Conservation (phyloP, 2,113 vertebrate genomes). For the Ceratotherium simum region DNA sequence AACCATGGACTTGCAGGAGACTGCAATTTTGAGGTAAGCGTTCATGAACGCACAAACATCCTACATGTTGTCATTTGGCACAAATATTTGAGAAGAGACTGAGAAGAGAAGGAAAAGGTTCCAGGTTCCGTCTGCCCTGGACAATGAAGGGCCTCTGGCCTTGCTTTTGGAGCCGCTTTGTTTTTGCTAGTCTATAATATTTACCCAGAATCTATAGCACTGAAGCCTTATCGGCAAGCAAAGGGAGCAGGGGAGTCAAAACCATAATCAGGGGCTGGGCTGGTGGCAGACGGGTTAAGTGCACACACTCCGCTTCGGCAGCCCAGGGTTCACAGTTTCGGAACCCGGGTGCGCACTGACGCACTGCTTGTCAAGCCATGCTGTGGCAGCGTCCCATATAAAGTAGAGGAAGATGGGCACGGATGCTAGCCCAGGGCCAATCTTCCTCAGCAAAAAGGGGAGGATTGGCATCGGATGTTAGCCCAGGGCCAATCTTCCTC, state of each 20-base stretch:
- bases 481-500: no score
- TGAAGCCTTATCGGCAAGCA: background rate
- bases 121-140: background rate
- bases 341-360: no score
- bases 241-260: background rate
- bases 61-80: background rate
- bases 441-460: no score
- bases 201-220: background rate
- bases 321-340: no score
- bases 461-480: no score
- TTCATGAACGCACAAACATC: background rate
- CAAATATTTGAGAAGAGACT: background rate
- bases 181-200: background rate
- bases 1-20: slow-evolving; percentile 24
- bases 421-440: no score
- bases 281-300: no score
- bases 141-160: background rate
- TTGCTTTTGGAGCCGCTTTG: background rate
- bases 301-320: no score
- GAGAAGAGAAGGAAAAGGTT: background rate
- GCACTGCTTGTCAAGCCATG: no score
- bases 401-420: no score
- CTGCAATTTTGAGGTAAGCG: background rate
- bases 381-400: no score
- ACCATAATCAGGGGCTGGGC: background rate